Evolutionary conservation across 2,113 vertebrate genomes (phyloP).

Genomic region (Galeopterus variegatus): DNA sequence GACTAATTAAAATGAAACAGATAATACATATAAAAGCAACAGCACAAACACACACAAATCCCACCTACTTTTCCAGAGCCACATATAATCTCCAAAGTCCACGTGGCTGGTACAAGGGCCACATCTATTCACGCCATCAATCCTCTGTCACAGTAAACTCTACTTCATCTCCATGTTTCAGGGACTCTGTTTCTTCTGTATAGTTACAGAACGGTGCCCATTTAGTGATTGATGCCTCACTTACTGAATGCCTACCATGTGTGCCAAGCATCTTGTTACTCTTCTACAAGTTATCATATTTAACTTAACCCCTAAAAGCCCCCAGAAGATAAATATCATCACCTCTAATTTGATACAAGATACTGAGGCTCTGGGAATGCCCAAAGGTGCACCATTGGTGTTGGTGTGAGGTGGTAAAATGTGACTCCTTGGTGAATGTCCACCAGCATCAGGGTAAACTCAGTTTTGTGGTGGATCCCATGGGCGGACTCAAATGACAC

Average conservation of each 20-base stretch:
- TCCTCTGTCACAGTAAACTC: not conserved
- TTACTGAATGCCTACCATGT: not conserved
- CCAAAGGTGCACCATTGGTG: not conserved
- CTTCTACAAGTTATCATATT: not conserved
- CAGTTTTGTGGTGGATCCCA: not conserved
- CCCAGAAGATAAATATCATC: not conserved
- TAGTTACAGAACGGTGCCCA: not conserved
- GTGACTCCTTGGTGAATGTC: not conserved
- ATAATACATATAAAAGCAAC: not conserved
- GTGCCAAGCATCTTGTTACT: not conserved
- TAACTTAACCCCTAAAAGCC: slow-evolving; percentile 3
- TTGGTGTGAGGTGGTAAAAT: not conserved
- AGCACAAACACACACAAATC: not conserved
- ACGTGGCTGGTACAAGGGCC: not conserved
- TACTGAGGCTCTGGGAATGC: not conserved
- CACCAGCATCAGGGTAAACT: not conserved
- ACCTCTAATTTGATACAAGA: not conserved
- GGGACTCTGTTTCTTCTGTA: not conserved
- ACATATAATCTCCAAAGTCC: not conserved
- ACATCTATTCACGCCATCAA: not conserved
- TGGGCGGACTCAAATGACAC: not conserved
- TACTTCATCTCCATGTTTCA: not conserved
- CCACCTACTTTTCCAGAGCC: not conserved
- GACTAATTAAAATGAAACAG: not conserved
- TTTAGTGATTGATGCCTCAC: not conserved